Evolutionary conservation across 2,797 vertebrate species (phyloP).

Genomic region (Channa striata): DNA sequence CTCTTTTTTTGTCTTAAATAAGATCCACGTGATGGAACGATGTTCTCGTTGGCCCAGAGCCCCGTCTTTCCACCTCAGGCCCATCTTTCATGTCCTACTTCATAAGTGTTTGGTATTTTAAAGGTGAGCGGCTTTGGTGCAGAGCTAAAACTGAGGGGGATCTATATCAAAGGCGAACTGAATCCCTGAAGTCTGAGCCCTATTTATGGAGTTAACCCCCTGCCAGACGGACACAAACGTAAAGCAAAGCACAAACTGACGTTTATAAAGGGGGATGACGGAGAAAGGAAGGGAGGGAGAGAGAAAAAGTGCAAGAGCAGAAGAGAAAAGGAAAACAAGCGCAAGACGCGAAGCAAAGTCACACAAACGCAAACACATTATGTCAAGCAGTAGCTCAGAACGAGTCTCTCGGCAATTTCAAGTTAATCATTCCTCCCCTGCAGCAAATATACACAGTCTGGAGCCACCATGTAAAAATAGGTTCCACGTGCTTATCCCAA

Average conservation of each 20-base stretch:
- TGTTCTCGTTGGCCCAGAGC: conserved; percentile 37
- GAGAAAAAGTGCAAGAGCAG: neutral
- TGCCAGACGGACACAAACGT: conserved; percentile 19
- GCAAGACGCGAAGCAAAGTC: conserved; percentile 13
- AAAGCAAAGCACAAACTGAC: conserved; percentile 5
- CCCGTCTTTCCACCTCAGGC: conserved; percentile 19
- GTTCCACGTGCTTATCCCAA: conserved; percentile 44
- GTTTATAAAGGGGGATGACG: conserved; percentile 2
- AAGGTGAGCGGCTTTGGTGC: conserved; percentile 18
- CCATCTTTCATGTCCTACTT: conserved; percentile 29
- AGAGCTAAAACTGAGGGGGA: conserved; percentile 9
- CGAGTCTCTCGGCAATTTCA: conserved; percentile 30
- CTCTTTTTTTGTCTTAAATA: conserved; percentile 22
- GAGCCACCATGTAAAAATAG: conserved; percentile 37
- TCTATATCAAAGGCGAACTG: conserved; percentile 23
- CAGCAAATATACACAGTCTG: conserved; percentile 33
- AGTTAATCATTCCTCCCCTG: conserved; percentile 47
- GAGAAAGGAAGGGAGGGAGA: conserved; percentile 1
- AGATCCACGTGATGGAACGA: conserved; percentile 30
- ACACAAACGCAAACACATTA: conserved; percentile 35
- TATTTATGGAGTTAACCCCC: conserved; percentile 12
- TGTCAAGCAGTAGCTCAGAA: conserved; percentile 36
- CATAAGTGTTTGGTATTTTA: conserved; percentile 19
- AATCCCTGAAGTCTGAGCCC: conserved; percentile 17
- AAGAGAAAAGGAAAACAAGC: conserved; percentile 32